Evolutionary conservation across 2,888 invertebrate species (phyloP), one percentile per base, ranked within the genome.

Genomic region (Acanthosoma haemorrhoidale): DNA sequence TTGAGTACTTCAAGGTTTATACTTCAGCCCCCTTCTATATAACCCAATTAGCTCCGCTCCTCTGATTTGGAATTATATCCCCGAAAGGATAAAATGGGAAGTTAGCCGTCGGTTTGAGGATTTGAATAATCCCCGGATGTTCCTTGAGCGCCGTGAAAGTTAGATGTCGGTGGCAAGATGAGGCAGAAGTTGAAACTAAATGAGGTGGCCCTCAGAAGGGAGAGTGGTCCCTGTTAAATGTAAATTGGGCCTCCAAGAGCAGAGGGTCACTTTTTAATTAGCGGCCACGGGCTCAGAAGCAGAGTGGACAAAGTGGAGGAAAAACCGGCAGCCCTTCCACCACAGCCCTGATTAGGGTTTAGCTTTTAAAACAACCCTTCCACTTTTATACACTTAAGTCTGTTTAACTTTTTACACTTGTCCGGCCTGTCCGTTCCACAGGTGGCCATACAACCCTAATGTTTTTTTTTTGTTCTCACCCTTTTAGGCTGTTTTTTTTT

Each of bases 191-290:
- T 25, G 25, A 11, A 25, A 51, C 51, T 51, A 51, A 51, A 51
- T 51, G 51, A 51, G 51, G 8, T 18, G 25, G 43, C 21, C 8
- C 8, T 18, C 18, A 21, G 29, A 25, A 25, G 25, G 32, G 2
- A 13, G 25, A 4, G 36, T 18, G 31, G 21, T 5, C 31, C 60
- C 60, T 60, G 60, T 60, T 60, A 36, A 60, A 60, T 60, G 60
- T 34, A 60, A 60, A 60, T 60, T 60, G 60, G 60, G 16, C 13
- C 18, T 32, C 21, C 16, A 32, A 32, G 32, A 60, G 60, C 31
- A 36, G 34, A 31, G 18, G 60, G 60, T 36, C 32, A 60, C 31
- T 60, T 60, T 60, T 60, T 60, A 60, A 60, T 60, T 60, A 60
- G 60, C 5, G 29, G 18, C n/a, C n/a, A 36, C 13, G 36, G 11